Base-by-base conservation (phyloP, 2,888 invertebrate species). In the Macropis europaea region DNA sequence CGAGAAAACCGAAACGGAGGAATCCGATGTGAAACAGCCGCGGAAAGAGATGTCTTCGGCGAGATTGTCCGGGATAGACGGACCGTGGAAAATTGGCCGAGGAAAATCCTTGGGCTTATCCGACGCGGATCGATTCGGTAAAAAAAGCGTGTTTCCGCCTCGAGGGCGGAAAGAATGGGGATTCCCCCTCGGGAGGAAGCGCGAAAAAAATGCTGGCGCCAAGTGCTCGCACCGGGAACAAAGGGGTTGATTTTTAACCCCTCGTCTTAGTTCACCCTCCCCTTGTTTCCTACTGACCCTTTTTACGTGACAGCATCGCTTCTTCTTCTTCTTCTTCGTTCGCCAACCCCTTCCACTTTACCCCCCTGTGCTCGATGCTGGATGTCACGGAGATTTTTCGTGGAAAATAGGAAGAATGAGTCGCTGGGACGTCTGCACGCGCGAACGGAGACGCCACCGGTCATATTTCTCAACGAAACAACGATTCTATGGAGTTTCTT, bases 201-300 rank as follows among this genome's bases (percentile, higher is more conserved):
- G 30, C 13, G 28, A 42, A 73, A 62, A 53, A 73, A 62, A 50
- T 57, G n/a, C 42, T 38, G 73, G 66, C 62, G 66, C 60, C 73
- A 48, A 59, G 43, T 28, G 24, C 56, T 54, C 43, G 68, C 24
- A 22, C 50, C 22, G 2, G 24, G 38, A 22, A 42, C n/a, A 57
- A 47, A 5, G 2, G 7, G 17, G 42, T 36, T 53, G 61, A 62
- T 61, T 73, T 54, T 66, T 38, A 57, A 63, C 50, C 45, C 5
- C 13, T 30, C 34, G 70, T 15, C 61, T n/a, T n/a, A n/a, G n/a
- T n/a, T n/a, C 40, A 54, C 34, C 40, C 26, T 19, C 24, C 15
- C 28, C 17, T 40, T 13, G 40, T 32, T 54, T 19, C 19, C 30
- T 6, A 2, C 17, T 26, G 42, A 19, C 19, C 24, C 40, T 19